Percentiles rank a stretch among this genome's conserved stretches.
Conservation (phyloP, 2,888 invertebrate species). For the Portevinia maculata region DNA sequence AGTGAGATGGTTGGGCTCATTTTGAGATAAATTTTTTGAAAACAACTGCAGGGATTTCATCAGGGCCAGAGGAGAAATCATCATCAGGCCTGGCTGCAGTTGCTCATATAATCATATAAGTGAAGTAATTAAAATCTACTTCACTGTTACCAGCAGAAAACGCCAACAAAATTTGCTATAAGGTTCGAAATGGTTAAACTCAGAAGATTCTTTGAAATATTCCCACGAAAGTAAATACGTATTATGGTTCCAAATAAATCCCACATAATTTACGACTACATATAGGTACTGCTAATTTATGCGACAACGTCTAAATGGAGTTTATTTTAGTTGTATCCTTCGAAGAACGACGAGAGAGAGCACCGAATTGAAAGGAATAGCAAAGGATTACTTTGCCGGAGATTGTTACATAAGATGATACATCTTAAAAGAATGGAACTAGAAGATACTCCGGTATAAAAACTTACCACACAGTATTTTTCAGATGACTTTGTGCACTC, state of each 20-base stretch:
- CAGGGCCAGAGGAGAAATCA: no score
- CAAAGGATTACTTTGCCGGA: slow-evolving; percentile 23
- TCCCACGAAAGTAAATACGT: slow-evolving; percentile 17
- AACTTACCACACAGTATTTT: slow-evolving; percentile 91
- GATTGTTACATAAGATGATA: slow-evolving; percentile 56
- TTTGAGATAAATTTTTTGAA: no score
- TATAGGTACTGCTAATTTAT: slow-evolving; percentile 22
- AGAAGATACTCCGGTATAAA: slow-evolving; percentile 5
- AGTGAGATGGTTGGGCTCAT: no score
- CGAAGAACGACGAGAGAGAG: slow-evolving; percentile 4
- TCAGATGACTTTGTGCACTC: slow-evolving; percentile 86
- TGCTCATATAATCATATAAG: no score
- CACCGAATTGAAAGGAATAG: slow-evolving; percentile 27
- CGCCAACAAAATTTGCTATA: no score
- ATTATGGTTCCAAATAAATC: slow-evolving; percentile 14
- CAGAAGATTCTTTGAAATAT: slow-evolving; percentile 30
- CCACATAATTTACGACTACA: slow-evolving; percentile 23
- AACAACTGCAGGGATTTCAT: no score
- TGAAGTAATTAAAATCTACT: no score
- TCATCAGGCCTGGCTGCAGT: no score
- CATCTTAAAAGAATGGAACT: neutral
- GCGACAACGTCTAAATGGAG: slow-evolving; percentile 32
- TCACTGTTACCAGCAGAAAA: no score
- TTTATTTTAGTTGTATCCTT: slow-evolving; percentile 46
- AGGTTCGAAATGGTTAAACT: slow-evolving; percentile 17